Base-by-base conservation (phyloP, 2,888 invertebrate genomes). In the Yponomeuta evonymella region DNA sequence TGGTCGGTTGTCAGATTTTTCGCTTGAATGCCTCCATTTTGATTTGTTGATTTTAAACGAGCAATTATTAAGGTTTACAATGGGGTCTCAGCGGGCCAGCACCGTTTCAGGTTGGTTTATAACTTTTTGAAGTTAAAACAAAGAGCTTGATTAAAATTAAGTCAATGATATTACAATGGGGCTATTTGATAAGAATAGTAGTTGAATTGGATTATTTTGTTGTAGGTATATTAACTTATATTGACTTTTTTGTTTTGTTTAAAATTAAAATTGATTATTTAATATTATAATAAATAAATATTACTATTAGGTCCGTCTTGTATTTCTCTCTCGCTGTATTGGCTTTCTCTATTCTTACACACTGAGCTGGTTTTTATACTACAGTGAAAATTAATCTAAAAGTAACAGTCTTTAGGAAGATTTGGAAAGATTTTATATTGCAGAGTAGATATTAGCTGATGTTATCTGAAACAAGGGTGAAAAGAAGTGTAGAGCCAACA, bases 331-430 rank as follows among this genome's bases (percentile, higher is more conserved):
- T 91, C 90, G 74, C 79, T 81, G 77, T 77, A 78, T 90, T 90
- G 86, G 86, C 90, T 89, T 90, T 81, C 85, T 85, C 77, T 78
- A 73, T 78, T 79, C 79, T 74, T 79, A 62, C 78, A 73, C 76
- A 77, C 81, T 78, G 72, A 78, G 79, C 77, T 77, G 79, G 78
- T 58, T 58, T 81, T 80, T 83, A 82, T 79, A 78, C 83, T 83
- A 86, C 79, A 76, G 78, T 78, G 80, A 82, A 81, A 81, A 80
- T 81, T 79, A 82, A 78, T 79, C 76, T 82, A 83, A 83, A 80
- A 78, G 79, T 83, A 85, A 89, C 91, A 92, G 91, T 92, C 92
- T 91, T 91, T 77, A 85, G 89, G 85, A 85, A 85, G 89, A 88
- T 89, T 88, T 88, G 90, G 90, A 91, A 92, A 89, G 83, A 48